Evolutionary conservation across 2,797 vertebrate genomes (phyloP).

Genomic region (Enoplosus armatus): DNA sequence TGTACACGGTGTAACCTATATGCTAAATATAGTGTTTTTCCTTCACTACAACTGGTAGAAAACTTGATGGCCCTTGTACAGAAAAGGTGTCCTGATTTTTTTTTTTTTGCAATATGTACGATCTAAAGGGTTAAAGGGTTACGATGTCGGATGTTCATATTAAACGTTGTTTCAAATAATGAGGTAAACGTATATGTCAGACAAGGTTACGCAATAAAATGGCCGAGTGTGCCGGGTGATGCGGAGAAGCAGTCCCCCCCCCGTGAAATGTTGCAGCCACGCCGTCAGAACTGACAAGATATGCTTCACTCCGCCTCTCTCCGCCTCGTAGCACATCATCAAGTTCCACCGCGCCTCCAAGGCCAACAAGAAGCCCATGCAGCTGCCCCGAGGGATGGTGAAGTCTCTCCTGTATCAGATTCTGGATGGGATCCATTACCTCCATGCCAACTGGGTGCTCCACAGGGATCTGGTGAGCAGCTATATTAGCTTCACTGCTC

Average conservation of each 20-base stretch:
- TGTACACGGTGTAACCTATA: neutral
- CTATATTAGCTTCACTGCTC: slow-evolving; percentile 56
- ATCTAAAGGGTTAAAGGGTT: too few relatives aligned
- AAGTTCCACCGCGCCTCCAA: slow-evolving; percentile 99
- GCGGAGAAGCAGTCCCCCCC: too few relatives aligned
- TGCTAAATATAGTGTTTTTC: too few relatives aligned
- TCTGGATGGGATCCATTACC: slow-evolving; percentile 99
- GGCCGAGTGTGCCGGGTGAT: too few relatives aligned
- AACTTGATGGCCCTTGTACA: neutral
- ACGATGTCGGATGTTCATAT: too few relatives aligned
- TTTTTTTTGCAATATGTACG: neutral
- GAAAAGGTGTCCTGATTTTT: neutral
- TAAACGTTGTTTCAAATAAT: too few relatives aligned
- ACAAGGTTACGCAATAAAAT: neutral
- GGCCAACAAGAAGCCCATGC: slow-evolving; percentile 99
- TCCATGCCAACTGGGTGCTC: slow-evolving; percentile 99
- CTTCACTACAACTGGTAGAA: neutral
- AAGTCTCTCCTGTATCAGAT: slow-evolving; percentile 99
- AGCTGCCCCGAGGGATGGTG: slow-evolving; percentile 99
- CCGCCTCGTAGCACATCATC: slow-evolving; percentile 93
- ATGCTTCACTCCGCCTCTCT: slow-evolving; percentile 21
- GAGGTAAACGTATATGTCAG: too few relatives aligned
- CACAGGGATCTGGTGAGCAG: slow-evolving; percentile 98
- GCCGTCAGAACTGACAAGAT: neutral
- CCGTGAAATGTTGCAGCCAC: neutral